Conservation (phyloP, 2,113 vertebrate genomes). For the Chinchilla lanigera region DNA sequence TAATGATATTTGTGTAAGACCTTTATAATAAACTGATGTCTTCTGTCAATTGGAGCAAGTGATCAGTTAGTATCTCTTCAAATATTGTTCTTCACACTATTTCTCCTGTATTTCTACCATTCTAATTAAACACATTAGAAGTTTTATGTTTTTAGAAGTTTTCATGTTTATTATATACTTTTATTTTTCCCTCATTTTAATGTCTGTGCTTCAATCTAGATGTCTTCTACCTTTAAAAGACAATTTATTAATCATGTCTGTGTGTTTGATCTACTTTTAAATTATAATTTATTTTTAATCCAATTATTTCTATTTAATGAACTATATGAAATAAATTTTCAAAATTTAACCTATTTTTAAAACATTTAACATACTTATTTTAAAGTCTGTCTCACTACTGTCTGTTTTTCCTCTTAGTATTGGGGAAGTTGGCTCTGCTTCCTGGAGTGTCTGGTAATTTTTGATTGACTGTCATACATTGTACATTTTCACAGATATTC, state of each 20-base stretch:
- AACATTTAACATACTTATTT: not conserved
- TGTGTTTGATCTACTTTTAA: not conserved
- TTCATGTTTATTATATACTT: not conserved
- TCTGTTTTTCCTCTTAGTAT: not conserved
- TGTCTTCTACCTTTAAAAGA: not conserved
- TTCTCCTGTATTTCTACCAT: not conserved
- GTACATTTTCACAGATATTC: not conserved
- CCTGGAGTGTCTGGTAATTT: not conserved
- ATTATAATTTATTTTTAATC: not conserved
- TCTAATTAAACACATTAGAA: not conserved
- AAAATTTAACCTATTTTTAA: constrained; percentile 1
- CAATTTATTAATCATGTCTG: not conserved
- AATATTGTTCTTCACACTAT: not conserved
- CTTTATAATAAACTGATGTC: not conserved
- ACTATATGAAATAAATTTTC: not conserved
- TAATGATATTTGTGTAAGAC: not conserved
- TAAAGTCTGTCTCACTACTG: not conserved
- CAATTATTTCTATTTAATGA: not conserved
- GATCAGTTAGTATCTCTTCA: not conserved
- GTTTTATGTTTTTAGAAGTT: not conserved
- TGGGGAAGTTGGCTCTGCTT: not conserved
- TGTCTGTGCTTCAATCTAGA: not conserved
- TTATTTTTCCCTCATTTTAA: not conserved
- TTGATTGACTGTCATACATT: not conserved
- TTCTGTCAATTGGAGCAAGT: not conserved